A percentile compares a stretch with the other conserved stretches of the same genome.
phyloP scores from a whole-genome alignment of 2,113 vertebrate species.

The Mormyrus lacerda region DNA sequence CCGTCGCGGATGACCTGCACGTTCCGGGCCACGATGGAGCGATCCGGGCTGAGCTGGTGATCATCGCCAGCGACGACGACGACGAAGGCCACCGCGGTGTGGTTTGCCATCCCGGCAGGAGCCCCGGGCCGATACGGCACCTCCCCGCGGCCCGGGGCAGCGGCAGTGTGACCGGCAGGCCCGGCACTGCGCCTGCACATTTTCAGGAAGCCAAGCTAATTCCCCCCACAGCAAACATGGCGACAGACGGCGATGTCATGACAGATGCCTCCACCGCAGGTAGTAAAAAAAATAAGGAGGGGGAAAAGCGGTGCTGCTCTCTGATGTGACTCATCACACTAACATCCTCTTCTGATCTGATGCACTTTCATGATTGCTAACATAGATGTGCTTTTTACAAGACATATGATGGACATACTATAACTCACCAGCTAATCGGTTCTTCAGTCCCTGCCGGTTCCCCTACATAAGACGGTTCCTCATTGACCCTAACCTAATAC shows the following conservation, averaged over 20 bases:
- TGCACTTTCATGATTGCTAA: background rate
- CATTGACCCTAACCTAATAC: background rate
- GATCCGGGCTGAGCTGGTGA: constrained; percentile 75
- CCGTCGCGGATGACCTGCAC: constrained; percentile 51
- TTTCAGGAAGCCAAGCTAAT: constrained; percentile 46
- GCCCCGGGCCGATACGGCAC: constrained; percentile 34
- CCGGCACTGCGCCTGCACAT: constrained; percentile 58
- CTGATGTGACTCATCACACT: constrained; percentile 53
- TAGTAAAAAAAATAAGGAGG: constrained; percentile 53
- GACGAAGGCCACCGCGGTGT: constrained; percentile 36
- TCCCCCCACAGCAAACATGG: constrained; percentile 24
- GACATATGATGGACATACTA: constrained; percentile 10
- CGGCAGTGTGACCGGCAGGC: constrained; percentile 34
- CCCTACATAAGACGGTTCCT: background rate
- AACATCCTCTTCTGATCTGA: constrained; percentile 6
- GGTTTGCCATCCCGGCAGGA: constrained; percentile 50
- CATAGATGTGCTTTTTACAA: background rate
- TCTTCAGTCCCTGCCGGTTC: constrained; percentile 1
- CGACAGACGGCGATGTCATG: constrained; percentile 52
- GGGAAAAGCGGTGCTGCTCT: constrained; percentile 51
- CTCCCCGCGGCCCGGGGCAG: constrained; percentile 22
- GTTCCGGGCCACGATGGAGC: constrained; percentile 63
- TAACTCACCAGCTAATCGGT: constrained; percentile 7
- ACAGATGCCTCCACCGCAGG: constrained; percentile 71
- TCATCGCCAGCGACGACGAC: constrained; percentile 64